A percentile compares a stretch with the other conserved stretches of the same genome.
phyloP scores from a whole-genome alignment of 2,888 invertebrate species.

The Helleia helle region DNA sequence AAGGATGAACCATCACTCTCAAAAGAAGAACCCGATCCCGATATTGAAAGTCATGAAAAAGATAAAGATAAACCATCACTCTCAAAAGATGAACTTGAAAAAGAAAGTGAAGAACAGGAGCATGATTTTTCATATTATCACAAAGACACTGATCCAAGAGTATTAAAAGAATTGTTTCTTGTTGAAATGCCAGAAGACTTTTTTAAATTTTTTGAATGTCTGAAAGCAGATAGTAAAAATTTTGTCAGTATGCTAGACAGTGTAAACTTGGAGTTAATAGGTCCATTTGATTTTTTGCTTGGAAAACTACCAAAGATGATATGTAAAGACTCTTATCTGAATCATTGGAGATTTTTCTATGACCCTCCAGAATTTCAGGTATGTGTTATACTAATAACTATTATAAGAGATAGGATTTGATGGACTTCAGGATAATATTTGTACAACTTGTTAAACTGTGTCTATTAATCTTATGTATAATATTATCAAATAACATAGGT shows the following conservation, averaged over 20 bases:
- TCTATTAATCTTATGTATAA: too few species aligned
- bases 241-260: conserved; percentile 77
- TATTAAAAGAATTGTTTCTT: conserved; percentile 84
- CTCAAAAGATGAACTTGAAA: background rate
- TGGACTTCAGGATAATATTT: too few species aligned
- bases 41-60: background rate
- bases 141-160: conserved; percentile 55
- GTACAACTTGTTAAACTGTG: too few species aligned
- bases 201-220: conserved; percentile 87
- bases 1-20: background rate
- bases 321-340: conserved; percentile 77
- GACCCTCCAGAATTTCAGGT: conserved; percentile 96
- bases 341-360: conserved; percentile 93
- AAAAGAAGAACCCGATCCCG: background rate
- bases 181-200: conserved; percentile 94
- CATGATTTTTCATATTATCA: conserved; percentile 48
- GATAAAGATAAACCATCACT: background rate
- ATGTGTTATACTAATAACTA: conserved; percentile 9
- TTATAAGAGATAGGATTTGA: too few species aligned
- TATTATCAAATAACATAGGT: too few species aligned
- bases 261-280: conserved; percentile 83
- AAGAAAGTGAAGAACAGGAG: conserved; percentile 14
- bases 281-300: conserved; percentile 88
- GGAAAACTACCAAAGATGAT: conserved; percentile 74
- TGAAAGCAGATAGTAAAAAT: conserved; percentile 61